Evolutionary conservation across 2,797 vertebrate species (phyloP), one percentile per base, ranked within the genome.

Genomic region (Cyprinodon diabolis): DNA sequence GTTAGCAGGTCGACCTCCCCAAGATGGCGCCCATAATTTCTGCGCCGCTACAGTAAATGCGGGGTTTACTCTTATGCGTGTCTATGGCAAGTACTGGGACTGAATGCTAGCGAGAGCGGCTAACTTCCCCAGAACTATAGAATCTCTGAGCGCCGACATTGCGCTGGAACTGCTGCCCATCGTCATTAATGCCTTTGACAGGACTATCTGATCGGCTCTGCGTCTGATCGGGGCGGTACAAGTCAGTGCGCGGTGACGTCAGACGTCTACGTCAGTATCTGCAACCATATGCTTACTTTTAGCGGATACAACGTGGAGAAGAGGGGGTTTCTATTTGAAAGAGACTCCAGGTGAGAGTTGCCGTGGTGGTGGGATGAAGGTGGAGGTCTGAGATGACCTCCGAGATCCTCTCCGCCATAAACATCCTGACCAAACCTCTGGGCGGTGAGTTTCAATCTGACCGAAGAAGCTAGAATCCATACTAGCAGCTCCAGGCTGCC

Each of bases 401-500:
- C 15, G 78, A 57, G 6, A 72, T 92, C 23, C 1, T 94, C 12
- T 83, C 84, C 1, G 90, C 89, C 9, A 54, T 93, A 49, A 66
- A 75, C 19, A 49, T 87, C 13, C 84, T 94, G 0, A 93, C 86
- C 0, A 92, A 80, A 72, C 92, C 93, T 57, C 35, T 84, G 1
- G 43, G 68, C 6, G 91, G 92, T 93, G 72, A 90, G 93, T 87
- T 45, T 17, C 19, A 7, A 25, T 14, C 66, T 0, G 17, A 48
- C 45, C 19, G 13, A 37, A 6, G 6, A 48, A 66, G 65, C 65
- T 66, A 63, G 17, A 15, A 17, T 49, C 11, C 11, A 49, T 49
- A 4, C 48, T 14, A 6, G 15, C 49, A 17, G 49, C 48, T 51
- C 6, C 49, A 37, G 57, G 25, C 2, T 25, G 40, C 7, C 25